Percentiles rank a stretch among this genome's conserved stretches.
phyloP scores from a whole-genome alignment of 2,113 vertebrate species.

The Pangasianodon hypophthalmus region DNA sequence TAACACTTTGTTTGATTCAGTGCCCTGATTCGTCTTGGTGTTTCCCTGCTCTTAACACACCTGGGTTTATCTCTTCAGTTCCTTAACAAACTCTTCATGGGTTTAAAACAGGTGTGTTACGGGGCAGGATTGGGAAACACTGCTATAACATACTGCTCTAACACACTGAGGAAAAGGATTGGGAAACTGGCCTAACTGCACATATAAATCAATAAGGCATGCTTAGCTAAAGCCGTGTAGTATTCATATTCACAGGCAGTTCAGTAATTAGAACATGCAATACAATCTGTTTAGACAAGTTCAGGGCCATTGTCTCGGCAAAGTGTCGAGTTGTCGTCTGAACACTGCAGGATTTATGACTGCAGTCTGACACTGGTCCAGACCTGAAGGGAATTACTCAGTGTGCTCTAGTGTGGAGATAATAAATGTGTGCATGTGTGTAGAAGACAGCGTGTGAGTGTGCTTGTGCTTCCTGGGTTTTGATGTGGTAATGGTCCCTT shows the following conservation, averaged over 20 bases:
- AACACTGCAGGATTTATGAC: slow-evolving; percentile 22
- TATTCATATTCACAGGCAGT: neutral
- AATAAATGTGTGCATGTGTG: slow-evolving; percentile 27
- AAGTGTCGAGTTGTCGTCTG: neutral
- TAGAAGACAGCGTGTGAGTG: neutral
- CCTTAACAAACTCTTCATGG: neutral
- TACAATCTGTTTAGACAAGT: neutral
- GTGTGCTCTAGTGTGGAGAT: slow-evolving; percentile 32
- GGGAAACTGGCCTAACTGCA: neutral
- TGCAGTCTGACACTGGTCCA: slow-evolving; percentile 11
- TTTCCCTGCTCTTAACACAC: neutral
- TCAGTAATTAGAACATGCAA: neutral
- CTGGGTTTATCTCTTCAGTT: neutral
- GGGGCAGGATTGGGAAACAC: neutral
- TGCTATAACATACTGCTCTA: neutral
- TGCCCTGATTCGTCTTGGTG: neutral
- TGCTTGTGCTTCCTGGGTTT: slow-evolving; percentile 38
- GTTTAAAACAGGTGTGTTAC: neutral
- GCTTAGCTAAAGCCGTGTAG: neutral
- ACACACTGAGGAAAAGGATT: neutral
- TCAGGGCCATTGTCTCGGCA: neutral
- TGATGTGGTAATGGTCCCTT: slow-evolving; percentile 41
- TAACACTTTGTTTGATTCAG: neutral
- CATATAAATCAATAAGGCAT: neutral
- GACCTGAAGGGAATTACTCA: slow-evolving; percentile 35